These are phyloP conservation scores for Clostera curtula DNA, from an alignment of 2,888 invertebrate genomes.

Conservation along the genomic window DNA sequence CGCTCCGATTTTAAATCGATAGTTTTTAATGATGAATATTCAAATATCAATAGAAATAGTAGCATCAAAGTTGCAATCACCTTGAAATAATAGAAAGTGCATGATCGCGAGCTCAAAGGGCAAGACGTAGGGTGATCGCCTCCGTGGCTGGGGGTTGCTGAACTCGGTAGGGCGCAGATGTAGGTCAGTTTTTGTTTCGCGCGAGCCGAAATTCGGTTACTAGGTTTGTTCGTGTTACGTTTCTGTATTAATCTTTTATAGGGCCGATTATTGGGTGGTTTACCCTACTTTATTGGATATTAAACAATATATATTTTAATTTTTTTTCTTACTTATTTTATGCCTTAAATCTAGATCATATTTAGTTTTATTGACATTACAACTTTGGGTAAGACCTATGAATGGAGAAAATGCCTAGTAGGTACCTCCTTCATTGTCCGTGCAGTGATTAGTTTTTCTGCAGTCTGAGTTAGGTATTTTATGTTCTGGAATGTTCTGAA, in stretches of 20 bases:
- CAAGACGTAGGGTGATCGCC: constrained; percentile 57
- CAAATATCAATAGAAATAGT: constrained; percentile 10
- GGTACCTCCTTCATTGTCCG: too few species aligned
- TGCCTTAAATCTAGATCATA: too few species aligned
- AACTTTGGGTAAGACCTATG: too few species aligned
- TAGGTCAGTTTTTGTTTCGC: constrained; percentile 75
- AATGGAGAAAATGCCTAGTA: too few species aligned
- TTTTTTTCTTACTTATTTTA: too few species aligned
- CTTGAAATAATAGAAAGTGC: constrained; percentile 57
- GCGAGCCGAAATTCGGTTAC: constrained; percentile 72
- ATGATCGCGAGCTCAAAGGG: constrained; percentile 42
- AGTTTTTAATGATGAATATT: too few species aligned
- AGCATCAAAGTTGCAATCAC: constrained; percentile 29
- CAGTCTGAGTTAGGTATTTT: too few species aligned
- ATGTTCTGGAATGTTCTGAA: too few species aligned
- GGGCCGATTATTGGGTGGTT: constrained; percentile 29
- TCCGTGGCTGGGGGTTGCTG: constrained; percentile 61
- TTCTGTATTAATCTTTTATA: constrained; percentile 30
- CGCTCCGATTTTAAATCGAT: too few species aligned
- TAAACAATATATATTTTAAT: too few species aligned
- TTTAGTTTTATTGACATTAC: too few species aligned
- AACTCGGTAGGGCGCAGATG: constrained; percentile 68
- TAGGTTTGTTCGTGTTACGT: constrained; percentile 49
- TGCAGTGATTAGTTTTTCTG: too few species aligned
- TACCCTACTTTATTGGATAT: constrained; percentile 20